Percentiles rank a stretch among this genome's conserved stretches.
phyloP scores from a whole-genome alignment of 2,113 vertebrate species.

The Lonchura striata region DNA sequence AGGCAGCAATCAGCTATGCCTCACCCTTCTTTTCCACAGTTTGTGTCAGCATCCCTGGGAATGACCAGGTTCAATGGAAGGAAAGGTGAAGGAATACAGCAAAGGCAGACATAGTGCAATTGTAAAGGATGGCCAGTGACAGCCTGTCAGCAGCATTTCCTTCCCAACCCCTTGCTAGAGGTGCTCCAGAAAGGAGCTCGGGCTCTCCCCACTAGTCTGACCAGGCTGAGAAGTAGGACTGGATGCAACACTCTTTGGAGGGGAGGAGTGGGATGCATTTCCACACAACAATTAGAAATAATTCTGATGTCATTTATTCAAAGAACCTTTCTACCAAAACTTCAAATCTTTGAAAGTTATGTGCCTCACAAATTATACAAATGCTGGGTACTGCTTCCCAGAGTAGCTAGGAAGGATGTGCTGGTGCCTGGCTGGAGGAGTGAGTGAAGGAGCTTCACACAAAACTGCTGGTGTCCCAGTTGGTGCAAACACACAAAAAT shows the following conservation, averaged over 20 bases:
- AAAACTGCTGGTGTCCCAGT: background rate
- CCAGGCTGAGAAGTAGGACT: background rate
- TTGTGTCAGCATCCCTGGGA: background rate
- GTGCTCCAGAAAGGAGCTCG: fast-evolving
- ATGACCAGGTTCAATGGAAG: background rate
- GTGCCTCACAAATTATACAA: background rate
- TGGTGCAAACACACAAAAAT: fast-evolving
- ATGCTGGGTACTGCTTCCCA: background rate
- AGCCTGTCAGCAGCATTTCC: background rate
- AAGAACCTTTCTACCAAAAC: background rate
- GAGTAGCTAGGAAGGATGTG: fast-evolving
- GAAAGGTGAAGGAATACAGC: background rate
- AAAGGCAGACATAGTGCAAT: background rate
- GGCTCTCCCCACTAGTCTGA: background rate
- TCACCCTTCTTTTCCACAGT: background rate
- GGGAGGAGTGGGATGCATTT: background rate
- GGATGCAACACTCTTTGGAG: background rate
- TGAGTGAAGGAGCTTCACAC: background rate
- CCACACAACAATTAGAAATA: background rate
- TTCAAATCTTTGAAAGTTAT: background rate
- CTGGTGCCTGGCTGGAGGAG: background rate
- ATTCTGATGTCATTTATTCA: background rate
- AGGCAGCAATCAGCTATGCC: background rate
- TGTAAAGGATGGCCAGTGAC: background rate
- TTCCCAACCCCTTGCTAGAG: fast-evolving